These are phyloP conservation scores for Diaperis boleti DNA, from an alignment of 2,888 invertebrate species.

Conservation along the genomic window DNA sequence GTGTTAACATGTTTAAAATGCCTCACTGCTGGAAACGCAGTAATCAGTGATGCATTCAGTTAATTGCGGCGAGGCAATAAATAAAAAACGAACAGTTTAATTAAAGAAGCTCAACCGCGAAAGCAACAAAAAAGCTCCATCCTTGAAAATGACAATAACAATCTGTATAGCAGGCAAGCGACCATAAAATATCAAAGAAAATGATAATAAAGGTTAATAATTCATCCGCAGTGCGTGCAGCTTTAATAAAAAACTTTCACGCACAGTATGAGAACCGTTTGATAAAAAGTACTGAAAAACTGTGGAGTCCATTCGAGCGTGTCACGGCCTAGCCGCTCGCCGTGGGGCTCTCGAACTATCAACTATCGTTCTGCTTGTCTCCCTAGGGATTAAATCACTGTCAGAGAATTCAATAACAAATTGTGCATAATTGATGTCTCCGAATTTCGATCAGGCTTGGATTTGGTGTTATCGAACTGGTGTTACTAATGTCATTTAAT, in stretches of 20 bases:
- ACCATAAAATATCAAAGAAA: constrained; percentile 41
- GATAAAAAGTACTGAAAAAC: constrained; percentile 41
- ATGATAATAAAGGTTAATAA: constrained; percentile 41
- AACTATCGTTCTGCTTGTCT: constrained; percentile 15
- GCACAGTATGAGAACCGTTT: constrained; percentile 39
- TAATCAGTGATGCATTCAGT: constrained; percentile 1
- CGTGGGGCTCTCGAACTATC: constrained; percentile 25
- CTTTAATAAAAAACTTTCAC: constrained; percentile 42
- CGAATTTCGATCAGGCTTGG: no score
- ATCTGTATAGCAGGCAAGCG: constrained; percentile 20
- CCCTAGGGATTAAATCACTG: not conserved
- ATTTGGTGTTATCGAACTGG: no score
- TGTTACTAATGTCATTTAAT: no score
- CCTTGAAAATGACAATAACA: constrained; percentile 32
- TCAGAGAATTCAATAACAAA: not conserved
- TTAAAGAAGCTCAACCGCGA: constrained; percentile 27
- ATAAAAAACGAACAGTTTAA: constrained; percentile 22
- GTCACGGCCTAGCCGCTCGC: constrained; percentile 22
- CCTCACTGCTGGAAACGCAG: no score
- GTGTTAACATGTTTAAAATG: no score
- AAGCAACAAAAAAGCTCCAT: constrained; percentile 21
- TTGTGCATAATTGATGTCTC: not conserved
- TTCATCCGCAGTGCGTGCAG: constrained; percentile 40
- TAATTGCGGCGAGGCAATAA: not conserved
- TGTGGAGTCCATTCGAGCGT: constrained; percentile 33